A percentile compares a stretch with the other conserved stretches of the same genome.
Conservation (phyloP, 2,888 invertebrate species). For the Eupelmus urozonus region DNA sequence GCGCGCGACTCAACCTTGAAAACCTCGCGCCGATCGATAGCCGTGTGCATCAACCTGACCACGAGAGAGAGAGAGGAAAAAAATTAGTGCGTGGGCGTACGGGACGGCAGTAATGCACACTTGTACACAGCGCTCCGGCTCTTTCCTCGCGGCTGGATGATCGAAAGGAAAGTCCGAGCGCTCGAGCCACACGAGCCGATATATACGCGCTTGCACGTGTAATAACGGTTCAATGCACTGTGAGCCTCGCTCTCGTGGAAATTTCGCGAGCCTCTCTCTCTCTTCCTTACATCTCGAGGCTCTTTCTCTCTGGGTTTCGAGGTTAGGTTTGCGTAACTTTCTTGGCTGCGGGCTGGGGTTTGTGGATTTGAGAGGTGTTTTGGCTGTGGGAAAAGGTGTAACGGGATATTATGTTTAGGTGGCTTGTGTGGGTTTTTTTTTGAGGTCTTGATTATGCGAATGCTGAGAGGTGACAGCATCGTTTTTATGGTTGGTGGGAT, state of each 20-base stretch:
- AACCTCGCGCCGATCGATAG: constrained; percentile 12
- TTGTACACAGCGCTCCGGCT: background rate
- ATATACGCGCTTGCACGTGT: background rate
- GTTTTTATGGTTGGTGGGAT: too few species aligned
- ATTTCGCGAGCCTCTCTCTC: constrained; percentile 30
- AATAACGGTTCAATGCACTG: constrained; percentile 46
- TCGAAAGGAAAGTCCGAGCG: constrained; percentile 39
- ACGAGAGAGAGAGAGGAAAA: too few species aligned
- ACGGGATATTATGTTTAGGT: constrained; percentile 10
- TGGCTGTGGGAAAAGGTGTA: background rate
- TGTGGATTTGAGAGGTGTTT: background rate
- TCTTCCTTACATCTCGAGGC: background rate
- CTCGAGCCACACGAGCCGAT: background rate
- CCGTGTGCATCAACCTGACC: background rate
- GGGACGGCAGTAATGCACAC: background rate
- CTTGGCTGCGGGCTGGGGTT: too few species aligned
- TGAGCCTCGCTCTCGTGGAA: too few species aligned
- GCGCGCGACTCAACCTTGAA: constrained; percentile 15
- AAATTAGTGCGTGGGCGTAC: background rate
- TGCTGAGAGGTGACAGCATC: too few species aligned
- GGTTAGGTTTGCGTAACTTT: constrained; percentile 12
- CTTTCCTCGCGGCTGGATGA: too few species aligned
- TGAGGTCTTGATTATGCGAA: too few species aligned
- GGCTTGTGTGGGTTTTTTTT: too few species aligned
- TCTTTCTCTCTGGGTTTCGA: too few species aligned